Base-by-base conservation (phyloP, 1,140 invertebrate species). In the Subanguina moxae region DNA sequence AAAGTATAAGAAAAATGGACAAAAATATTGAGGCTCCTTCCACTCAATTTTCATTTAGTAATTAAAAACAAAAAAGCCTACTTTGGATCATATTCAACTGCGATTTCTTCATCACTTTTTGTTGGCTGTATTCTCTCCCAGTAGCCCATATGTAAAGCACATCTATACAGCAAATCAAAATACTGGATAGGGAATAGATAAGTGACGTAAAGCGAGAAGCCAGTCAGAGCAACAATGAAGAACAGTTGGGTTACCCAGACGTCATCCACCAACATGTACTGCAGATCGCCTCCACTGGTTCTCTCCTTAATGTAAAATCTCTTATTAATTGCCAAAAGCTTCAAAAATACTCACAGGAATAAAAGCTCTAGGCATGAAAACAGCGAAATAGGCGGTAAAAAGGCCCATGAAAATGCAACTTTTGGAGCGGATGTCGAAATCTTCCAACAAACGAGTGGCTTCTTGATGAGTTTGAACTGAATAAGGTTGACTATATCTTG, bases 331-430 rank as follows among this genome's bases (percentile, higher is more conserved):
- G 11, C 32, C 32, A 11, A 38, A 38, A 38, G n/a, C n/a, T 38
- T 38, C 17, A 61, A 61, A 61, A 61, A 25, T 27, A 72, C 83
- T 83, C 83, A 91, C 90, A 86, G 90, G 88, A 25, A 90, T 89
- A 87, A 93, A 91, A 78, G 89, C 89, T 77, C 92, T 90, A 0
- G 93, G 93, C 25, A 95, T 88, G 82, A 94, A 90, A 65, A 89
- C 90, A 73, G 90, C 89, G 83, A 94, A 93, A 82, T 95, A 96
- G 0, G 92, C 90, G 76, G 90, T 91, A 1, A 91, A 84, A 48
- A 93, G 87, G 0, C 92, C 91, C 77, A 90, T 91, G 80, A 93
- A 95, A 3, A 96, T 84, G 62, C 93, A 89, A 82, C 91, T 90
- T 83, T 92, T 93, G 73, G 94, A 86, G 57, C 92, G 85, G 56